Conservation (phyloP, 2,113 vertebrate genomes). For the Amphilophus citrinellus region DNA sequence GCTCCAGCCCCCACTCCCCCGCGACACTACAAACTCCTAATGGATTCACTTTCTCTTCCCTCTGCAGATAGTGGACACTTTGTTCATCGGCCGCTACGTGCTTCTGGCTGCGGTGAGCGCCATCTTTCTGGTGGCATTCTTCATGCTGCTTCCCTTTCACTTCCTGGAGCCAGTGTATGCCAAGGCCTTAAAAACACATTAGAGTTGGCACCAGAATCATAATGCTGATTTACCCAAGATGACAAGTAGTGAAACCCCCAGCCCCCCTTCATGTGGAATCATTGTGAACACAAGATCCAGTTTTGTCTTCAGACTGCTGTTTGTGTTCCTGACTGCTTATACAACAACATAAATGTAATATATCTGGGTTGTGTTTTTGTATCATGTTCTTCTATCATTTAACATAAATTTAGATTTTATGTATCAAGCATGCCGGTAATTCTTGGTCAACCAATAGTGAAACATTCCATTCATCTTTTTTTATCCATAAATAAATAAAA, state of each 20-base stretch:
- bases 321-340: not conserved
- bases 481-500: not conserved
- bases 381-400: not conserved
- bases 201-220: conserved; percentile 41
- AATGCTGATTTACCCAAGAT: conserved; percentile 46
- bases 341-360: not conserved
- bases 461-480: not conserved
- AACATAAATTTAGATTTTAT: not conserved
- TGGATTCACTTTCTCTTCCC: not conserved
- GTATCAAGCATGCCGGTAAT: not conserved
- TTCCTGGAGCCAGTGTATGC: conserved; percentile 88
- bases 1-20: no score
- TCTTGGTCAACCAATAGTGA: not conserved
- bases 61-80: conserved; percentile 87
- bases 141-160: conserved; percentile 87
- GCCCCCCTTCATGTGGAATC: not conserved
- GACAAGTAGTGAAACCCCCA: not conserved
- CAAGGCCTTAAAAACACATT: conserved; percentile 82
- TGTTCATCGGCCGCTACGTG: conserved; percentile 90
- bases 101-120: conserved; percentile 82
- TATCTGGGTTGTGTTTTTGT: not conserved
- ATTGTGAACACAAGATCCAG: conserved; percentile 13
- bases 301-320: conserved; percentile 12
- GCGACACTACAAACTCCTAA: not conserved
- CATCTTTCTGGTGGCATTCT: conserved; percentile 83